Evolutionary conservation across 23 tunicate genomes (phyloP), one percentile per base, ranked within the genome.

Genomic region (Trididemnum clinides): DNA sequence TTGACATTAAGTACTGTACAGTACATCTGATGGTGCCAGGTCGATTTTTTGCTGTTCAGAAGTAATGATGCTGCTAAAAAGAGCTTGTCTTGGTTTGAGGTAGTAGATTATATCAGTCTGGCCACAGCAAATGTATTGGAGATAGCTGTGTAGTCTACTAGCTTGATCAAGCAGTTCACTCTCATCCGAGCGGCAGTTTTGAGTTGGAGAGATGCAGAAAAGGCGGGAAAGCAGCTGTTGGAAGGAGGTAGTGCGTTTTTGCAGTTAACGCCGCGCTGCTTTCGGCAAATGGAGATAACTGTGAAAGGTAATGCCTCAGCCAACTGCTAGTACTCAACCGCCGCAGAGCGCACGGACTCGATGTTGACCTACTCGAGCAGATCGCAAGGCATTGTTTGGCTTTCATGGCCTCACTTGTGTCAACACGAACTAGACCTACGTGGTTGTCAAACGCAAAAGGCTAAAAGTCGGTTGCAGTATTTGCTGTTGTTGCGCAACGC

Each of bases 21-120:
- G 30, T 36, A 15, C 19, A 4, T 6, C 12, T 44, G 10, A 7
- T 44, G 10, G 10, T 15, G 54, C 12, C 10, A 44, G 25, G 3
- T 59, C 66, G 22, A n/a, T 28, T 25, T 15, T 10, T n/a, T 59
- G 20, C 66, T 10, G 5, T 5, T n/a, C 5, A 59, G 25, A 59
- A 19, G 21, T 59, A n/a, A 28, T 44, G 54, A 44, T 10, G 20
- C 22, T 12, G 7, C 5, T 31, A 37, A 15, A n/a, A 18, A n/a
- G 80, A 74, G 32, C 59, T 74, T 51, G 28, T 20, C 32, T 82
- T 71, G 71, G 72, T 59, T 57, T 94, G 98, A 94, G 98, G 98
- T 94, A 94, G 98, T 94, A 94, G 94, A 92, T 94, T 94, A 89
- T 86, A 94, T 89, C 89, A 84, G 89, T 94, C 82, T 77, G 64